Percentiles rank a stretch among this genome's conserved stretches.
Conservation (phyloP, 2,888 invertebrate genomes). For the Drosophila diplacantha region DNA sequence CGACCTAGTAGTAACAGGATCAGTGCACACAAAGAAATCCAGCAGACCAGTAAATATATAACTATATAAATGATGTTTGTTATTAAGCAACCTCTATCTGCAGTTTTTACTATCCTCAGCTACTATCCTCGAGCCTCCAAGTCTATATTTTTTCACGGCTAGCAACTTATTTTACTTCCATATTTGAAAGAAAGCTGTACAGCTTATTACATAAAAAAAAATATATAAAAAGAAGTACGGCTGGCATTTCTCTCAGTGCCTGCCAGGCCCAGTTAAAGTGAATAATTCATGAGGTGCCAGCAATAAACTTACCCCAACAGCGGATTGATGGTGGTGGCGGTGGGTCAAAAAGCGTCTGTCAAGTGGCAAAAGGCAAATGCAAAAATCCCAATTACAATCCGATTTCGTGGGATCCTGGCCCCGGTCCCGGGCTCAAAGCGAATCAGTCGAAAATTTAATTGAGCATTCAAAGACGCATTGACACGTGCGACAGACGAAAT, state of each 20-base stretch:
- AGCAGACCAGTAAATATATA: no score
- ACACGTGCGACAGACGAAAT: conserved; percentile 53
- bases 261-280: conserved; percentile 18
- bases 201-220: neutral
- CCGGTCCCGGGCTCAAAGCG: conserved; percentile 27
- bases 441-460: conserved; percentile 71
- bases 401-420: conserved; percentile 49
- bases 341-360: conserved; percentile 12
- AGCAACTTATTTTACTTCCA: neutral
- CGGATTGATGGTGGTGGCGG: neutral
- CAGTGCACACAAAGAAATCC: neutral
- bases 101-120: neutral
- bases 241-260: neutral
- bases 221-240: neutral
- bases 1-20: neutral
- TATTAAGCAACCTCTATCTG: neutral
- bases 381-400: conserved; percentile 70
- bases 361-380: conserved; percentile 46
- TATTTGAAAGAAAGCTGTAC: neutral
- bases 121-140: no score
- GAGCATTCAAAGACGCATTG: conserved; percentile 71
- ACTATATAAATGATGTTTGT: neutral
- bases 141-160: no score
- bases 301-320: conserved; percentile 16
- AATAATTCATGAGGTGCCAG: conserved; percentile 48